Conservation (phyloP, 2,888 invertebrate genomes). For the Aleiodes testaceus region DNA sequence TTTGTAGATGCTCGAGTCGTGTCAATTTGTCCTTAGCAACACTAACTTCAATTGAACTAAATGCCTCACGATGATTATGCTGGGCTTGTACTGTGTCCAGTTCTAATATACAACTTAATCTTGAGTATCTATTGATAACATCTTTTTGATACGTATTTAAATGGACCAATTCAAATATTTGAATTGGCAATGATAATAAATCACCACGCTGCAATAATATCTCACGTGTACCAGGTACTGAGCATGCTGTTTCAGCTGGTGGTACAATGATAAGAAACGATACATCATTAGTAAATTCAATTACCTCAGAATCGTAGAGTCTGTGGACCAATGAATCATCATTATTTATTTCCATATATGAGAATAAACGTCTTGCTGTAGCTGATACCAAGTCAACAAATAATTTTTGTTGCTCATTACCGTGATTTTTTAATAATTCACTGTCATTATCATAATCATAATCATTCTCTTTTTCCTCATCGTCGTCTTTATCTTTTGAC, state of each 20-base stretch:
- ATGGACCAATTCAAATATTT: conserved; percentile 96
- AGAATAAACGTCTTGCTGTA: conserved; percentile 84
- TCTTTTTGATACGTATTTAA: conserved; percentile 93
- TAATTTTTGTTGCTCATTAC: conserved; percentile 85
- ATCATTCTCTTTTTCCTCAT: conserved; percentile 44
- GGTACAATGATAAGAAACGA: conserved; percentile 95
- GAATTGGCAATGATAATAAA: conserved; percentile 91
- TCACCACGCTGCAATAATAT: conserved; percentile 89
- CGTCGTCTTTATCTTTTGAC: conserved; percentile 46
- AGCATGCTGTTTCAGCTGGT: conserved; percentile 93
- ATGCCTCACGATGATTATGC: conserved; percentile 95
- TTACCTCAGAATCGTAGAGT: conserved; percentile 93
- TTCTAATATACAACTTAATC: conserved; percentile 94
- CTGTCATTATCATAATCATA: conserved; percentile 65
- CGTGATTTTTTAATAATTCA: conserved; percentile 62
- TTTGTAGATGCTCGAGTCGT: conserved; percentile 88
- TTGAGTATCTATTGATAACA: conserved; percentile 92
- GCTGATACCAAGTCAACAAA: conserved; percentile 86
- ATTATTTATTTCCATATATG: conserved; percentile 84
- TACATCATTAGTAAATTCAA: conserved; percentile 92
- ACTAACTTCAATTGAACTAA: conserved; percentile 90
- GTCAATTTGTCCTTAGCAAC: conserved; percentile 89
- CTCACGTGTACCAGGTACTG: conserved; percentile 90
- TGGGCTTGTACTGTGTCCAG: conserved; percentile 93
- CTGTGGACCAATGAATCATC: conserved; percentile 84